Evolutionary conservation across 1,140 invertebrate genomes (phyloP), one percentile per base, ranked within the genome.

Genomic region (Cephus cinctus): DNA sequence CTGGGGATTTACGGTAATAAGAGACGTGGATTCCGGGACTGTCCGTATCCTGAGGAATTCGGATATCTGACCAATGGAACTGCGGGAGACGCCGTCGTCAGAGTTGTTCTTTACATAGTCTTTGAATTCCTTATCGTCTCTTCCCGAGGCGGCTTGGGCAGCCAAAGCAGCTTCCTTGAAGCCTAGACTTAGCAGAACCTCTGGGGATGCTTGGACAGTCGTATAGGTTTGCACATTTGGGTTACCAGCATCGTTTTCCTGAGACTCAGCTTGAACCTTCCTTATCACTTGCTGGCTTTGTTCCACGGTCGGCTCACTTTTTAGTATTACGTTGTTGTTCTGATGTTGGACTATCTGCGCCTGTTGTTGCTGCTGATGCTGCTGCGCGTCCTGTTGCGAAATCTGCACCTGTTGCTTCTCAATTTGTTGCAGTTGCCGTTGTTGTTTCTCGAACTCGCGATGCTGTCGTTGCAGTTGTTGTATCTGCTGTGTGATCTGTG

Each of bases 1-100:
- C 47, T 73, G 70, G 4, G 72, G 65, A 65, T 73, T 76, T 0
- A 76, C 69, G 0, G 73, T 69, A 12, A 77, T 69, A 0, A 77
- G 39, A 8, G 73, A 64, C 1, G 67, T 25, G n/a, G 61, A 54
- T 32, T 76, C 73, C 0, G 67, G 57, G 4, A 61, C 67, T 19
- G 75, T 57, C 20, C 72, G 63, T 2, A 77, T 67, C 46, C 71
- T 59, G 0, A 77, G 39, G 39, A 77, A 77, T 46, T 77, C 75
- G 2, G 73, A 73, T 27, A 77, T 77, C 14, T 71, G 74, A 12
- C 67, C 71, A 3, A 77, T 74, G 0, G 75, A 67, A 20, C 61
- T 70, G 23, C 73, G 63, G 5, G 67, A 52, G 12, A 76, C 65
- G 1, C 47, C 54, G 15, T 77, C 73, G 0, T 75, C 74, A 0